Base-by-base conservation (phyloP, 2,888 invertebrate species). In the Rhabditoides inermis region DNA sequence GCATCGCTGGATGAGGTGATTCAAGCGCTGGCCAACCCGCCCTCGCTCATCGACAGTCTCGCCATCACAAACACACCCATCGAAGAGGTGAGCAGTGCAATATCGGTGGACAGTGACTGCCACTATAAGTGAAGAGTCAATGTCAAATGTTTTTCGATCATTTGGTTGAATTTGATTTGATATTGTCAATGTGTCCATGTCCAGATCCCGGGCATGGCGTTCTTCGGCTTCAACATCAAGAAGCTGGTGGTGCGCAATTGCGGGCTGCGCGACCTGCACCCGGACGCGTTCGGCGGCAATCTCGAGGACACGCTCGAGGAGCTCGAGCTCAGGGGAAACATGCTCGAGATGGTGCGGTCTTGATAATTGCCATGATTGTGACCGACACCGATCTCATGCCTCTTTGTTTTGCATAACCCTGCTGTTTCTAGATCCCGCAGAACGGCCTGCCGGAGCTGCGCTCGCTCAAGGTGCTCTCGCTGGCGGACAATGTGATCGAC, bases 1-100 rank as follows among this genome's bases (percentile, higher is more conserved):
- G 57, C 52, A 6, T 70, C 71, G 0, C 53, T 72, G 6, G 41
- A 53, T n/a, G 53, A 55, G 18, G 65, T 66, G 1, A 47, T 70
- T 2, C 56, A 60, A 50, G 60, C 68, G 10, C 54, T 72, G 5
- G 53, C 62, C 23, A 47, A 54, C 36, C 59, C 66, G 2, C 59
- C 61, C 20, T 40, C 55, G 7, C 47, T 44, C 25, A 68, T 72
- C 40, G 71, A 72, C 54, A 68, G 69, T 37, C 53, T 72, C 32
- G 61, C 60, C 18, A 70, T 72, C 26, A 63, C 63, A 41, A 69
- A 70, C 51, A 72, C 72, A 2, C 69, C 68, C 3, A 69, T 72
- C 30, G 56, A 55, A 26, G 53, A 56, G 53, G 60, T 65, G 40
- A 27, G 45, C n/a, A n/a, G n/a, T n/a, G n/a, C n/a, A n/a, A n/a